Conservation (phyloP, 2,113 vertebrate genomes). For the Malaclemys terrapin region DNA sequence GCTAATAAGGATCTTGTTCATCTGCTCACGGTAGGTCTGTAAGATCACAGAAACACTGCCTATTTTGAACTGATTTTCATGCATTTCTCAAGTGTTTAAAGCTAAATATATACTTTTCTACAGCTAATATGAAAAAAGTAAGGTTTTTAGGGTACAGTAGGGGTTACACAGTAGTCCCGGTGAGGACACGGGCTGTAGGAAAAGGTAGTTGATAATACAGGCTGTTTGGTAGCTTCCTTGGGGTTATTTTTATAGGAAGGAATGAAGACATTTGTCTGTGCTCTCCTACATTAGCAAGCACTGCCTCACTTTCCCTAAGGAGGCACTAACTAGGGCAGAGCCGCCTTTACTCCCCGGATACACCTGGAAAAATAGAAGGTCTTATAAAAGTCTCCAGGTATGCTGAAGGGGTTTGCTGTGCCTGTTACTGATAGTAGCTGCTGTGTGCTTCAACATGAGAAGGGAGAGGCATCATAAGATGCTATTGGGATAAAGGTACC, state of each 20-base stretch:
- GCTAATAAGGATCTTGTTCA: constrained; percentile 97
- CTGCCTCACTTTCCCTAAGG: not conserved
- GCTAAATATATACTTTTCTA: not conserved
- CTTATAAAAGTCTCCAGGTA: not conserved
- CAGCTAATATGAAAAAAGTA: not conserved
- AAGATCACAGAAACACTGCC: not conserved
- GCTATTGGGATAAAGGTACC: not conserved
- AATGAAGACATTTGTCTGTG: constrained; percentile 3
- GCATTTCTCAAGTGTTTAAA: not conserved
- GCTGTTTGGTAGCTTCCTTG: not conserved
- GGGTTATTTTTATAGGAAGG: not conserved
- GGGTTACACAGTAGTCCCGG: not conserved
- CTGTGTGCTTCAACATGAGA: not conserved
- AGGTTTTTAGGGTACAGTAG: not conserved
- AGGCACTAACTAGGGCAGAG: not conserved
- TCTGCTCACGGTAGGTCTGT: constrained; percentile 88
- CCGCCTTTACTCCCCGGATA: not conserved
- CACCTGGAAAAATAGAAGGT: not conserved
- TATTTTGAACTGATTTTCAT: not conserved
- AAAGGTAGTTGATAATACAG: not conserved
- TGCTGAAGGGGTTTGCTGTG: not conserved
- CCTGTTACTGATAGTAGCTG: not conserved
- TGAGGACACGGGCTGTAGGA: not conserved
- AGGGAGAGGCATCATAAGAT: not conserved
- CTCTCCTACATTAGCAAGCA: not conserved